Evolutionary conservation across 2,888 invertebrate species (phyloP), one percentile per base, ranked within the genome.

Genomic region (Cryptus armator): DNA sequence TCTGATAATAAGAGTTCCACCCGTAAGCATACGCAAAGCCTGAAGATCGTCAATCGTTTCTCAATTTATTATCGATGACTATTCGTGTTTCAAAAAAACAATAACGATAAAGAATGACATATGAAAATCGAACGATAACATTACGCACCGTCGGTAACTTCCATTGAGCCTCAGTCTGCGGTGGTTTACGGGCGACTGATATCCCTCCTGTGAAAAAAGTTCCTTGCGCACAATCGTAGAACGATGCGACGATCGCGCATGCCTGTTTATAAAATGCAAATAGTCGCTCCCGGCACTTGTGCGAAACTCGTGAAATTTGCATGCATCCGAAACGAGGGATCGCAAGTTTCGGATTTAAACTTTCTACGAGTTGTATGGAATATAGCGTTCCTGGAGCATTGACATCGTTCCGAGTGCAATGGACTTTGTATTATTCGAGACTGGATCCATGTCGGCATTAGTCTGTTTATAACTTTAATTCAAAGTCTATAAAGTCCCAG

Each of bases 1-100:
- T 86, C 85, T 90, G 86, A 29, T 84, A 88, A 24, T 87, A 81
- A 43, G 84, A 72, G 43, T 90, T 90, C 87, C 89, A 90, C 6
- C 90, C 88, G 16, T 84, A 84, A 5, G 85, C 86, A 29, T 86
- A 80, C 43, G 64, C 56, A 48, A 87, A 89, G 29, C 86, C 88
- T 89, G 32, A 83, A 48, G 19, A 37, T 46, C 7, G 1, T 32
- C 64, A 32, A 66, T 67, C 14, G 12, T 37, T 46, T 56, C 37
- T 7, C 6, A 7, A 37, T 37, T 37, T 37, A 37, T 37, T 37
- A 37, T 37, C 37, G 12, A 5, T 59, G 29, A 48, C 51, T 29
- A 64, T 71, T 53, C 12, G 37, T 37, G 37, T 37, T 9, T 37
- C 0, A 37, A 37, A 37, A 37, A 24, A 24, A 37, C 5, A 37